Evolutionary conservation across 92 coral and sea anemone genomes (phyloP), one percentile per base, ranked within the genome.

Genomic region (Blastomussa wellsi): DNA sequence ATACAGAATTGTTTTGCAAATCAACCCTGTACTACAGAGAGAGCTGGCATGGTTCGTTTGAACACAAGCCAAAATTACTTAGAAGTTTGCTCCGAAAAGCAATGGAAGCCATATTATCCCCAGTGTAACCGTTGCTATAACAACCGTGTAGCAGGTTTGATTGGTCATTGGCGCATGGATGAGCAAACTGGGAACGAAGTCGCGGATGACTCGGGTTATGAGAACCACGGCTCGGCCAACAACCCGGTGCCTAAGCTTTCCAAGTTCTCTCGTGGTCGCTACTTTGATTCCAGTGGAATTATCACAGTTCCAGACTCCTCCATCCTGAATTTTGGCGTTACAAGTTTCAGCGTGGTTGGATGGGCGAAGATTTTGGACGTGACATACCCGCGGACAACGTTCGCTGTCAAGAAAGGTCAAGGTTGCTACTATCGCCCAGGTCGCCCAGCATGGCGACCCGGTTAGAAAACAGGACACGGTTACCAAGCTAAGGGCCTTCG

Each of bases 161-260:
- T 93, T 53, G 95, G 93, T 35, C 93, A 93, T 72, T 93, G 95
- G 93, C 90, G 86, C 47, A 93, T 93, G 95, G 92, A 90, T 86
- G 95, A 93, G 90, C 90, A 90, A 60, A 83, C 93, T 53, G 93
- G 95, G 32, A 77, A 66, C 90, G 67, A 85, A 59, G 93, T 93
- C 60, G 93, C 88, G 8, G 95, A 93, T 77, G 95, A 93, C 66
- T 93, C 95, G 59, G 95, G 93, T 24, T 52, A 82, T 66, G 95
- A 86, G 75, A 82, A 93, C 82, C 95, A 93, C 74, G 95, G 90
- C 53, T 81, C 80, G 36, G 88, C 92, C 59, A 67, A 57, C 39
- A 87, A 92, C 37, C 72, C 90, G 68, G 80, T 42, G 6, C 84
- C 92, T 44, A 79, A 64, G 7, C 90, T 84, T 14, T 93, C 90